phyloP scores from a whole-genome alignment of 2,113 vertebrate species.

The Apteryx mantelli region DNA sequence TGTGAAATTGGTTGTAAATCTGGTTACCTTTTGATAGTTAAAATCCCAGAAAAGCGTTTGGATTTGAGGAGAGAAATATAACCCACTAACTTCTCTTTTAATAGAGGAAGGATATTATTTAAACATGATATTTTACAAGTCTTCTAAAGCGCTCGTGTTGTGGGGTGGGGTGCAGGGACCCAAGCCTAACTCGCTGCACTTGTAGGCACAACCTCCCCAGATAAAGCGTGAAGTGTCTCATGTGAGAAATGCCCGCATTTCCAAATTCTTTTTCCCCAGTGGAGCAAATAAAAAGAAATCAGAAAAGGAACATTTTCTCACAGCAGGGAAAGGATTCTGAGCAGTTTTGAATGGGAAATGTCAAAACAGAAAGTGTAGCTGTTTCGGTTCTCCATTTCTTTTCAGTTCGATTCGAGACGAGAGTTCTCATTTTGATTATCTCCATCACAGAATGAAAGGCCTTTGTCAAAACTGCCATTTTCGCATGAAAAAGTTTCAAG shows the following conservation, averaged over 20 bases:
- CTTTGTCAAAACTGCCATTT: constrained; percentile 68
- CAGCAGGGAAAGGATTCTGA: constrained; percentile 54
- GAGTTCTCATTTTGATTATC: constrained; percentile 67
- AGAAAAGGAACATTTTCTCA: constrained; percentile 64
- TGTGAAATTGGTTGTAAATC: constrained; percentile 16
- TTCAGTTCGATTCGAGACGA: constrained; percentile 49
- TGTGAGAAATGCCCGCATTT: constrained; percentile 57
- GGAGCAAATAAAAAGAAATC: constrained; percentile 28
- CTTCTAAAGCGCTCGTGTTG: neutral
- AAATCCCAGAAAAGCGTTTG: neutral
- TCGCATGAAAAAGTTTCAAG: constrained; percentile 54
- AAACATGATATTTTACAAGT: constrained; percentile 27
- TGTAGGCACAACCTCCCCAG: constrained; percentile 31
- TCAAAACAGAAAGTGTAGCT: constrained; percentile 66
- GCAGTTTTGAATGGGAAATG: constrained; percentile 68
- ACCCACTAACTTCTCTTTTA: neutral
- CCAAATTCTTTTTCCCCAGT: constrained; percentile 16
- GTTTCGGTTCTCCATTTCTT: constrained; percentile 59
- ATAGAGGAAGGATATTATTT: neutral
- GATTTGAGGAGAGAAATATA: neutral
- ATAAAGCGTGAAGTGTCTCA: constrained; percentile 58
- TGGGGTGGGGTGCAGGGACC: constrained; percentile 4
- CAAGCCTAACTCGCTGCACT: neutral
- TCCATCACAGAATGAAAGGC: constrained; percentile 50
- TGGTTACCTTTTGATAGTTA: constrained; percentile 19